Base-by-base conservation (phyloP, 1,140 invertebrate species). In the Pygmarrhopalites habei region DNA sequence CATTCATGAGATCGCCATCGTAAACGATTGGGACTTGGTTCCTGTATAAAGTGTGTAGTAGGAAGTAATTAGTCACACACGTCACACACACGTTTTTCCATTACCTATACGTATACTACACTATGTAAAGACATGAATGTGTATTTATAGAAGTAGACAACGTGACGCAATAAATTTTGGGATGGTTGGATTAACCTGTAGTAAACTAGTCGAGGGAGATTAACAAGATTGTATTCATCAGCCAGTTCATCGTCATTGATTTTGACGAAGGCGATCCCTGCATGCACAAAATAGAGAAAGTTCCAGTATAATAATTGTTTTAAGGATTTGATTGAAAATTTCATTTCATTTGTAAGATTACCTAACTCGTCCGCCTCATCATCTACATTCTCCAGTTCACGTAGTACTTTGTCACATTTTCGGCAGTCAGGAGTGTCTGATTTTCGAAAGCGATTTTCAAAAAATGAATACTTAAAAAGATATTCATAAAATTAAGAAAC, bases 211-310 rank as follows among this genome's bases (percentile, higher is more conserved):
- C 86, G 86, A 70, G 92, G 92, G 69, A 95, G 79, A 55, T 85
- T 80, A 72, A 89, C 89, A 73, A 95, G 81, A 79, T 90, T 92
- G 79, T 95, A 95, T 76, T 95, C 91, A 74, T 93, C 89, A 60
- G 91, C 89, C 62, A 95, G 79, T 73, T 85, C 83, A 77, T 93
- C 88, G 75, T 95, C 92, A 67, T 91, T 86, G 73, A 95, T 94
- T 77, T 95, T 95, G 25, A 95, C 92, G 75, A 95, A 95, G 65
- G 90, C 91, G 73, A 95, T 94, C 49, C 89, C 90, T n/a, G n/a
- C n/a, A n/a, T n/a, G n/a, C n/a, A n/a, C n/a, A n/a, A n/a, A n/a
- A n/a, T n/a, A n/a, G n/a, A n/a, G n/a, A n/a, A n/a, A n/a, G n/a
- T n/a, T n/a, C n/a, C n/a, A n/a, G n/a, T n/a, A n/a, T n/a, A n/a